phyloP scores from a whole-genome alignment of 2,888 invertebrate genomes.

The Pheosia tremula region DNA sequence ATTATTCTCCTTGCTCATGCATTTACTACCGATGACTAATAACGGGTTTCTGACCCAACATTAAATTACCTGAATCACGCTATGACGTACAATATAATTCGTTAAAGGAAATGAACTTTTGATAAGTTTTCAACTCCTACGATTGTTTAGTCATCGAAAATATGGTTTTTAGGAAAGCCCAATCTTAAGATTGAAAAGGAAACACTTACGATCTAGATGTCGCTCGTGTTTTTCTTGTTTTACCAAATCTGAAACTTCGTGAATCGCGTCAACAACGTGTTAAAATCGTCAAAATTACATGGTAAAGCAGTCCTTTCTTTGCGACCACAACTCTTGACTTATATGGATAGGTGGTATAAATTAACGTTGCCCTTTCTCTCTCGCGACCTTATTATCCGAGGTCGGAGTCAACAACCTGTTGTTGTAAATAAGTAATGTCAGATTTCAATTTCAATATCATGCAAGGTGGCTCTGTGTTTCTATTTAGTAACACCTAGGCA shows the following conservation, averaged over 20 bases:
- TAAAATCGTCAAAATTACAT: too few relatives aligned
- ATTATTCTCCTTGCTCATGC: conserved; percentile 15
- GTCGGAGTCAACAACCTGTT: conserved; percentile 1
- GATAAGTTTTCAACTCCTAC: conserved; percentile 17
- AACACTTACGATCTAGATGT: neutral
- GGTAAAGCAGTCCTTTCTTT: neutral
- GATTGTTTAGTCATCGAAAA: conserved; percentile 15
- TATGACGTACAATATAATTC: conserved; percentile 20
- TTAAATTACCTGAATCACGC: conserved; percentile 23
- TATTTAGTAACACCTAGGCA: too few relatives aligned
- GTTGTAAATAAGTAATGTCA: neutral
- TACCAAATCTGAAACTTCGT: neutral
- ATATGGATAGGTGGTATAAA: neutral
- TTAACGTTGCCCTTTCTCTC: neutral
- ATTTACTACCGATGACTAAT: conserved; percentile 24
- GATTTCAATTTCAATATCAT: neutral
- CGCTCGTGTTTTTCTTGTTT: neutral
- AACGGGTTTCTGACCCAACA: conserved; percentile 17
- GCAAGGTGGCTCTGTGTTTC: too few relatives aligned
- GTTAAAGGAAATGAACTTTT: conserved; percentile 3
- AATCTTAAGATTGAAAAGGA: neutral
- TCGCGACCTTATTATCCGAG: neutral
- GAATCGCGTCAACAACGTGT: too few relatives aligned
- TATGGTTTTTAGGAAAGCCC: conserved; percentile 3
- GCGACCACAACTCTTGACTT: neutral